Evolutionary conservation across 2,888 invertebrate genomes (phyloP).

Genomic region (Lasiommata megera): DNA sequence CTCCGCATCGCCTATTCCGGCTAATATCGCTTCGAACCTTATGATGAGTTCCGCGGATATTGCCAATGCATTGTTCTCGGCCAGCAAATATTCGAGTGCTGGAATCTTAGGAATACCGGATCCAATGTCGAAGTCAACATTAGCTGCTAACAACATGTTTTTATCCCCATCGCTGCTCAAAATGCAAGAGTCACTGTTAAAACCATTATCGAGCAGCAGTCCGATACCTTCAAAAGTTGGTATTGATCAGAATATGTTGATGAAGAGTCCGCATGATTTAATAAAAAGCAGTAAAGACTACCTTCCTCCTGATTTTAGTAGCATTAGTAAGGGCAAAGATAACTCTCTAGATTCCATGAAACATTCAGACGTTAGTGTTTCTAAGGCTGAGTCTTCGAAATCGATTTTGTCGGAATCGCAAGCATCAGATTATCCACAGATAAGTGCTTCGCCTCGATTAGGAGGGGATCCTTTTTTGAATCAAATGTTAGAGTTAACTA

Average conservation of each 20-base stretch:
- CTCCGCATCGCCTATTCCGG: slow-evolving; percentile 73
- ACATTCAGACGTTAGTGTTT: slow-evolving; percentile 63
- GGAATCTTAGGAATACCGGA: slow-evolving; percentile 86
- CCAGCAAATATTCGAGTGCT: slow-evolving; percentile 83
- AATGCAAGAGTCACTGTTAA: slow-evolving; percentile 84
- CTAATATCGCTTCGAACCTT: slow-evolving; percentile 81
- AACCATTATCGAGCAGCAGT: slow-evolving; percentile 82
- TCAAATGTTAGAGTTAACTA: slow-evolving; percentile 78
- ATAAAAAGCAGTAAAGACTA: slow-evolving; percentile 72
- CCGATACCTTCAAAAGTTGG: slow-evolving; percentile 73
- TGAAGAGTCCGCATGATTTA: slow-evolving; percentile 72
- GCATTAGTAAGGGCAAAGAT: slow-evolving; percentile 77
- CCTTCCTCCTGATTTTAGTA: slow-evolving; percentile 78
- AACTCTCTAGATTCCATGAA: slow-evolving; percentile 64
- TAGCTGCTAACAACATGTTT: slow-evolving; percentile 90
- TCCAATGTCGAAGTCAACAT: slow-evolving; percentile 87
- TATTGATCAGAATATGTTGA: slow-evolving; percentile 64
- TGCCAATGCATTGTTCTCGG: slow-evolving; percentile 85
- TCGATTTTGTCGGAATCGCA: slow-evolving; percentile 55
- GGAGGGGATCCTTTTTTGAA: slow-evolving; percentile 74
- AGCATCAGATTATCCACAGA: slow-evolving; percentile 59
- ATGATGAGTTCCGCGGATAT: slow-evolving; percentile 84
- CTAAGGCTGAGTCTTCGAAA: slow-evolving; percentile 76
- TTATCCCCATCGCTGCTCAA: slow-evolving; percentile 87
- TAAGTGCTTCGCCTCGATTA: slow-evolving; percentile 68